phyloP scores from a whole-genome alignment of 2,797 vertebrate genomes.

The Decapterus maruadsi region DNA sequence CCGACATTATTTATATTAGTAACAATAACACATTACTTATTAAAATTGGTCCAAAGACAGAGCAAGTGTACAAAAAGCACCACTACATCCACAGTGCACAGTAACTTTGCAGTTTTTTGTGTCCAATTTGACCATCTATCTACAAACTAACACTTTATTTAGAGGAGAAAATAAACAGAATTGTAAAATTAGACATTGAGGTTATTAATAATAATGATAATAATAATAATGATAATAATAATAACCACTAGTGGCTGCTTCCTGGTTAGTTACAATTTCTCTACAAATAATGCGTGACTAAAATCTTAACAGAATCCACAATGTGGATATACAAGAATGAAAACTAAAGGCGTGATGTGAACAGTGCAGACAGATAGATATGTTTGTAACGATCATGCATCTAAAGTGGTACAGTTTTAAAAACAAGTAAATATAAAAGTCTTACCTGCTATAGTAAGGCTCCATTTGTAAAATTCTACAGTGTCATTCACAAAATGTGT shows the following conservation, averaged over 20 bases:
- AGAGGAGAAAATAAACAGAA: background rate
- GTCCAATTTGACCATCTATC: background rate
- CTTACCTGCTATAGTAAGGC: slow-evolving; percentile 96
- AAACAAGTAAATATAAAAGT: slow-evolving; percentile 6
- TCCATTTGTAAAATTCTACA: slow-evolving; percentile 96
- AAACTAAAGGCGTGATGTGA: background rate
- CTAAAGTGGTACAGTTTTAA: background rate
- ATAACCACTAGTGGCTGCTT: background rate
- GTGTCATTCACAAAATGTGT: slow-evolving; percentile 93
- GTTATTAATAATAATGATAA: no score
- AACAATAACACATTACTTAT: background rate
- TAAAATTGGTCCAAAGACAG: background rate
- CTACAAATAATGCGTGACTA: background rate
- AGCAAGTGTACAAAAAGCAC: background rate
- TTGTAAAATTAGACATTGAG: background rate
- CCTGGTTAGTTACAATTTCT: background rate
- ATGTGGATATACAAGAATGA: background rate
- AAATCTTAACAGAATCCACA: background rate
- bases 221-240: background rate
- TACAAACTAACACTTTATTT: background rate
- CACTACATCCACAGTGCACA: background rate
- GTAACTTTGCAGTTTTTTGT: background rate
- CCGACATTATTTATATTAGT: background rate
- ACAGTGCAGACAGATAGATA: background rate
- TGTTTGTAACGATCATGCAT: background rate